Base-by-base conservation (phyloP, 2,797 vertebrate genomes). In the Columba guinea region DNA sequence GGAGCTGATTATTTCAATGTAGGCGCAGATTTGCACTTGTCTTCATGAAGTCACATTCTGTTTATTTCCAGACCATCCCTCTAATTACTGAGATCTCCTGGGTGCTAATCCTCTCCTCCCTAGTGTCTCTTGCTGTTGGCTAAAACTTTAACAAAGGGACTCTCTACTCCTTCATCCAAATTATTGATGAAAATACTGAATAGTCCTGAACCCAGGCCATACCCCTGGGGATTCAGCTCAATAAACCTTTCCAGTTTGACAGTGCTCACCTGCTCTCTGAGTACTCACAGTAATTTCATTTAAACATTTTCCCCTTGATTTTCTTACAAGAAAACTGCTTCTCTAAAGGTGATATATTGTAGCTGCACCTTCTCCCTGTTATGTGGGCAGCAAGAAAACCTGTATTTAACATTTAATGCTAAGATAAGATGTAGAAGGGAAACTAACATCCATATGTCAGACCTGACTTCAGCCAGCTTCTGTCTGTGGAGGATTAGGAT, bases 141-240 rank as follows among this genome's bases (percentile, higher is more conserved):
- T 9, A 56, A 84, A 76, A 49, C 32, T 71, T 68, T 84, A 52
- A 63, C 64, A 74, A 86, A 79, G 39, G 30, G 44, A 13, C 59
- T 82, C 35, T 81, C 77, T 52, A 17, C 30, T 8, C 6, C 46
- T 88, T 78, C 76, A 51, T 86, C 68, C 65, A 71, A 77, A 90
- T 84, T 82, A 87, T 70, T 93, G 89, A 88, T 74, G 88, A 89
- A 90, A 93, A 84, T 49, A 74, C n/a, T 30, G 67, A 70, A 70
- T 22, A 92, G 48, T 51, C 39, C 70, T 82, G 74, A 95, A 74
- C 22, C 13, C 20, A 53, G 56, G 41, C 71, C 44, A 23, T 56
- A 79, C 37, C 63, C 60, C 34, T 56, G 37, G 67, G 60, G 78
- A 89, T 41, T 10, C 35, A 73, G 52, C 63, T 79, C 52, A 46